Evolutionary conservation across 2,888 invertebrate species (phyloP), one percentile per base, ranked within the genome.

Genomic region (Poecilobothrus nobilitatus): DNA sequence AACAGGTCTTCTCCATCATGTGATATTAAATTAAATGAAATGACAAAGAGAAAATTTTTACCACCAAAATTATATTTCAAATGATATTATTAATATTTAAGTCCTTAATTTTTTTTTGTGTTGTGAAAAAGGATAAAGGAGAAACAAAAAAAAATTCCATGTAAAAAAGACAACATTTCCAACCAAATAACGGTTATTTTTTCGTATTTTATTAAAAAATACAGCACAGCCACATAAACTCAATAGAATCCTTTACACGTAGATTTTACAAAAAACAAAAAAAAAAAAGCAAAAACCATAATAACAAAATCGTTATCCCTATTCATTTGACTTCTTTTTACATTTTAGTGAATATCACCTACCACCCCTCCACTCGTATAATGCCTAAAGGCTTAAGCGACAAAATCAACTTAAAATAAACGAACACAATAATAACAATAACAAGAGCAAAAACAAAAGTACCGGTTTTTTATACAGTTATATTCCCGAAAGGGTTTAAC

Each of bases 401-500:
- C 53, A 18, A 6, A 53, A 53, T 53, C 9, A 53, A 53, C 53
- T 53, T 53, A 3, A 53, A 18, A 53, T 12, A n/a, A 53, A 53
- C 53, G 15, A 53, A 53, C 41, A 53, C 6, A 44, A 44, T 44
- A 44, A 44, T 37, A 37, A 37, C 2, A 37, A 37, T 8, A 12
- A 37, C 6, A 37, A 53, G 18, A 15, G 6, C 53, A 53, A 15
- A 6, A 15, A 53, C 53, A 53, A 53, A 18, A 53, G 53, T 2
- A 53, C n/a, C 53, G 15, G 53, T 53, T 41, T 41, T 53, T 18
- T 53, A 53, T 53, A 53, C 53, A 15, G 53, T 53, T 53, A 53
- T 53, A 63, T 63, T 63, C 63, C 63, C 63, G 63, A 63, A 63
- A 63, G 63, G 63, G 63, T 63, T 63, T 27, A 63, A 63, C 63